These are phyloP conservation scores for Acleris emargana DNA, from an alignment of 2,888 invertebrate genomes.

Conservation along the genomic window DNA sequence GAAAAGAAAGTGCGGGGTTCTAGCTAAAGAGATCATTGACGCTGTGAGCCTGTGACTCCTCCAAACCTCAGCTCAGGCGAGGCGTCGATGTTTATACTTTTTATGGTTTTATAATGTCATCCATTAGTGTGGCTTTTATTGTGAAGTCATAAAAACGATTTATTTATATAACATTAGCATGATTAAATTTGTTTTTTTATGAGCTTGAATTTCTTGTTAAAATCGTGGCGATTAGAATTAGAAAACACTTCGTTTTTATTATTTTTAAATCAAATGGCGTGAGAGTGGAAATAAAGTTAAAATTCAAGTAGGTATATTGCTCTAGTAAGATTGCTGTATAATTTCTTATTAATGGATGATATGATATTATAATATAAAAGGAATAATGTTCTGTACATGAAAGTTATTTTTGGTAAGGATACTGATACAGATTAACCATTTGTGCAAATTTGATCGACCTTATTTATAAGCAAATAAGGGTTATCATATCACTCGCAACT, in stretches of 20 bases:
- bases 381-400: no score
- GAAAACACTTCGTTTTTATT: slow-evolving; percentile 22
- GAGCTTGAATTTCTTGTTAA: slow-evolving; percentile 39
- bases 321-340: not conserved
- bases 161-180: slow-evolving; percentile 41
- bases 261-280: slow-evolving; percentile 31
- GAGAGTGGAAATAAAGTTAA: slow-evolving; percentile 11
- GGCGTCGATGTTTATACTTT: slow-evolving; percentile 32
- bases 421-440: no score
- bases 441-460: no score
- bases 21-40: slow-evolving; percentile 16
- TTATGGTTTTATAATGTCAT: slow-evolving; percentile 38
- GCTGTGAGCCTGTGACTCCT: not conserved
- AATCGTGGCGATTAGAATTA: slow-evolving; percentile 34
- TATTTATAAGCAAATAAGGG: no score
- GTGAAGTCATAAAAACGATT: slow-evolving; percentile 41
- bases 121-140: slow-evolving; percentile 42
- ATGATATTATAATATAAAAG: no score
- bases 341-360: no score
- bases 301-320: not conserved
- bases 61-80: not conserved
- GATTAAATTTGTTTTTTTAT: slow-evolving; percentile 42
- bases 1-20: slow-evolving; percentile 1
- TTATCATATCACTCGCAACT: no score
- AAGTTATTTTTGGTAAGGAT: no score